Evolutionary conservation across 2,113 vertebrate genomes (phyloP).

Genomic region (Anhinga anhinga): DNA sequence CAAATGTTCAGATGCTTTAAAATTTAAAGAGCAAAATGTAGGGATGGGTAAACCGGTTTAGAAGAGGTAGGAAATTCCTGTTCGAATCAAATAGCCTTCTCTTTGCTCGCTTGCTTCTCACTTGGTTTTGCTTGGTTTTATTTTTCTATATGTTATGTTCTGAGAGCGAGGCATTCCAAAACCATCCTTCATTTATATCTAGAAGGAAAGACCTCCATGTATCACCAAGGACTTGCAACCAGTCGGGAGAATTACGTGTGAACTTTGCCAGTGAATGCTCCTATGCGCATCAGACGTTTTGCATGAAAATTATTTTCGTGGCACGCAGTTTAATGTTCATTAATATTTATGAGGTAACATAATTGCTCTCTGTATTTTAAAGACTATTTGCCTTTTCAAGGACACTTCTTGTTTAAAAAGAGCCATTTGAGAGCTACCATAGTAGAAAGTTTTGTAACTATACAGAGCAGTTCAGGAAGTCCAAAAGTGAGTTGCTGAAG

Average conservation of each 20-base stretch:
- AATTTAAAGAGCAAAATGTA: constrained; percentile 61
- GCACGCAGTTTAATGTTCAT: not conserved
- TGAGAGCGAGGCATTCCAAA: not conserved
- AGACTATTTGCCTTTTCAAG: not conserved
- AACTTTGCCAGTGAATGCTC: not conserved
- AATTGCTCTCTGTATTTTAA: not conserved
- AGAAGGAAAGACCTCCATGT: not conserved
- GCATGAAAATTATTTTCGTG: not conserved
- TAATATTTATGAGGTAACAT: not conserved
- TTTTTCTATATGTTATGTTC: not conserved
- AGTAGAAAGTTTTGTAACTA: not conserved
- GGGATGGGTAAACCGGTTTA: not conserved
- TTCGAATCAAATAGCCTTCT: not conserved
- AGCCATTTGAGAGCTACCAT: not conserved
- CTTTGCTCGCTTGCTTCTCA: not conserved
- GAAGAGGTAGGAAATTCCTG: not conserved
- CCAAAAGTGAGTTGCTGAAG: not conserved
- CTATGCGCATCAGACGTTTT: not conserved
- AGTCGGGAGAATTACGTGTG: not conserved
- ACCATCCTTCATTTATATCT: not conserved
- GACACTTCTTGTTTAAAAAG: not conserved
- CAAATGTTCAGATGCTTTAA: constrained; percentile 67
- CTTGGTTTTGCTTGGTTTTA: not conserved
- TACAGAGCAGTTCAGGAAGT: not conserved
- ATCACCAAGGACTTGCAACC: not conserved